Conservation (phyloP, 1,140 invertebrate species). For the Scaptomyza graminum region DNA sequence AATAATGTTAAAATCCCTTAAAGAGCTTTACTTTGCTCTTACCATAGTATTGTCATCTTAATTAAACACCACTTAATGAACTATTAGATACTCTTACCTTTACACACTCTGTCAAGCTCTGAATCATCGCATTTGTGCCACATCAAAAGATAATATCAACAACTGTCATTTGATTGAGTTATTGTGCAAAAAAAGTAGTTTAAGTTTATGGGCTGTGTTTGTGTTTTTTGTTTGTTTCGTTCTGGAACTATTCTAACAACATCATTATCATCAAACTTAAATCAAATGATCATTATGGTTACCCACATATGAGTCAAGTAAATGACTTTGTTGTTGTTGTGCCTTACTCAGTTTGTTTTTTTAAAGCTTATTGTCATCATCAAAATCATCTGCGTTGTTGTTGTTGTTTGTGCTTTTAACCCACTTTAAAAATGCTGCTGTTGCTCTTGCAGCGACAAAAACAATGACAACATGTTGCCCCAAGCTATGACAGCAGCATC, state of each 20-base stretch:
- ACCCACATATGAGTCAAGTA: slow-evolving; percentile 30
- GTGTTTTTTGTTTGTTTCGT: not conserved
- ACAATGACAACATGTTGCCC: slow-evolving; percentile 44
- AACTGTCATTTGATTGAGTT: slow-evolving; percentile 26
- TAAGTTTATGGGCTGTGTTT: not conserved
- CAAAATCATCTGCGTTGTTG: slow-evolving; percentile 49
- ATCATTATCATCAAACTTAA: slow-evolving; percentile 8
- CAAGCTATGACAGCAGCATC: slow-evolving; percentile 37
- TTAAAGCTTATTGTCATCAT: slow-evolving; percentile 42
- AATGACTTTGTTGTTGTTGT: slow-evolving; percentile 9
- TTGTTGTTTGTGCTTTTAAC: slow-evolving; percentile 53
- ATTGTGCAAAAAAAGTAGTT: slow-evolving; percentile 17
- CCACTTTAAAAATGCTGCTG: slow-evolving; percentile 42
- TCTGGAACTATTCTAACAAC: slow-evolving; percentile 14
- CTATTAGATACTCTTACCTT: not conserved
- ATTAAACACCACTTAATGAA: too few species aligned
- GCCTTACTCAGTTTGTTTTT: slow-evolving; percentile 15
- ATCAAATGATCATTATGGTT: slow-evolving; percentile 27
- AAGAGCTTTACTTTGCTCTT: too few species aligned
- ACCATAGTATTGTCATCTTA: too few species aligned
- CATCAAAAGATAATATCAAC: not conserved
- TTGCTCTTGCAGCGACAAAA: slow-evolving; percentile 38
- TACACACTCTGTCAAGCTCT: not conserved
- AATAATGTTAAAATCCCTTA: too few species aligned
- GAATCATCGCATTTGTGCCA: not conserved